Evolutionary conservation across 2,113 vertebrate genomes (phyloP).

Genomic region (Aspiorhynchus laticeps): DNA sequence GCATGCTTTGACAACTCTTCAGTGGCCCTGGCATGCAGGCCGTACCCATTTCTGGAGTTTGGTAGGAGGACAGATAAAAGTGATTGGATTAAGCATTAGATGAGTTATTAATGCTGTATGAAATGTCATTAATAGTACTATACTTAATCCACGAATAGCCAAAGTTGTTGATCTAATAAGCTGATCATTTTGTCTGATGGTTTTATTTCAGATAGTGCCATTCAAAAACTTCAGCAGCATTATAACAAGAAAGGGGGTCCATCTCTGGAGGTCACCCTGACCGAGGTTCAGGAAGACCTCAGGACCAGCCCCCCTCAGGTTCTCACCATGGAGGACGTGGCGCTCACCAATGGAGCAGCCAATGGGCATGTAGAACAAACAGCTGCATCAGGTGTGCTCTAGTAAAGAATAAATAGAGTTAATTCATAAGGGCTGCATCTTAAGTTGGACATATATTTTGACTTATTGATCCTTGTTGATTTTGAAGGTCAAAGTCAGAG

Average conservation of each 20-base stretch:
- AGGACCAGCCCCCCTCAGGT: slow-evolving; percentile 76
- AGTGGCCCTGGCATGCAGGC: slow-evolving; percentile 84
- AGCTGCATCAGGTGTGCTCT: slow-evolving; percentile 78
- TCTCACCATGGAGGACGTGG: slow-evolving; percentile 81
- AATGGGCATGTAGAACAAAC: slow-evolving; percentile 76
- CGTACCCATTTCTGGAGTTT: slow-evolving; percentile 93
- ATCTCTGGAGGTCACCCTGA: slow-evolving; percentile 73
- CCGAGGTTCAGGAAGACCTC: slow-evolving; percentile 84
- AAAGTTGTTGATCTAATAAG: background rate
- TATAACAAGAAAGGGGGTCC: slow-evolving; percentile 78
- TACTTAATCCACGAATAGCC: background rate
- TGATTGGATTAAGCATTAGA: background rate
- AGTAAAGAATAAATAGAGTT: background rate
- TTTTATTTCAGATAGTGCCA: slow-evolving; percentile 77
- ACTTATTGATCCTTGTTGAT: background rate
- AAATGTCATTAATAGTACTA: background rate
- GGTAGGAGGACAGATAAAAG: slow-evolving; percentile 74
- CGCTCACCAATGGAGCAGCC: slow-evolving; percentile 76
- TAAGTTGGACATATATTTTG: background rate
- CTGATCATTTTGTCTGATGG: background rate
- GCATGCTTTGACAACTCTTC: slow-evolving; percentile 79
- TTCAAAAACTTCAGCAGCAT: slow-evolving; percentile 89
- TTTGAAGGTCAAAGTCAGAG: slow-evolving; percentile 78
- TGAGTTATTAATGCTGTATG: background rate
- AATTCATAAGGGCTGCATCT: background rate